Evolutionary conservation across 2,888 invertebrate genomes (phyloP), one percentile per base, ranked within the genome.

Genomic region (Caenorhabditis sulstoni): DNA sequence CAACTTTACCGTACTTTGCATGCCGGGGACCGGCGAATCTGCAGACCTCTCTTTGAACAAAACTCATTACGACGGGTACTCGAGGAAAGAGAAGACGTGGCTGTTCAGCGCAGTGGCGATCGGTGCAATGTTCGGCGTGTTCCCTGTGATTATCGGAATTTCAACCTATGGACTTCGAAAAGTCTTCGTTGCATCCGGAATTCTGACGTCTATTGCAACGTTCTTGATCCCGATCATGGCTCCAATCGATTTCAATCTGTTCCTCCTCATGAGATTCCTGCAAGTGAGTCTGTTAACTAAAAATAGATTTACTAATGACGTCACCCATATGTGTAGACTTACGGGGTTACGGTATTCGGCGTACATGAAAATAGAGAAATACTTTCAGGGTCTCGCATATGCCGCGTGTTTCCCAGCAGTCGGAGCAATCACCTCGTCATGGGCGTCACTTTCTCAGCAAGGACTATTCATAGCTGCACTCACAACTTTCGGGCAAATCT

Each of bases 41-140:
- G n/a, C 11, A 41, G 62, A 55, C 11, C 23, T 70, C 16, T 52
- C 65, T n/a, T 59, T 20, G n/a, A 83, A 83, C 39, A 73, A 79
- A 14, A 82, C 83, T 0, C 41, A 55, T 7, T 83, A 86, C 64
- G 66, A 77, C 22, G 89, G 89, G 45, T 89, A 87, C 74, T 68
- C 80, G 9, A 77, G 83, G 47, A 70, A 81, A 14, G 84, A 87
- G 59, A 70, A 85, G 47, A 88, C 87, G 16, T 66, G 78, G 23
- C 82, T 89, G 1, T 87, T 89, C 73, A 86, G 86, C 59, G 77
- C 87, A 1, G 88, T 89, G 7, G 89, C 89, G 12, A 82, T 89
- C 20, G 89, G 89, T 16, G 85, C 89, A n/a, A 79, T 89, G n/a
- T 58, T 85, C 29, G 86, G 89, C 35, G 87, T 89, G 3, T 81